Evolutionary conservation across 2,888 invertebrate species (phyloP).

Genomic region (Troilus luridus): DNA sequence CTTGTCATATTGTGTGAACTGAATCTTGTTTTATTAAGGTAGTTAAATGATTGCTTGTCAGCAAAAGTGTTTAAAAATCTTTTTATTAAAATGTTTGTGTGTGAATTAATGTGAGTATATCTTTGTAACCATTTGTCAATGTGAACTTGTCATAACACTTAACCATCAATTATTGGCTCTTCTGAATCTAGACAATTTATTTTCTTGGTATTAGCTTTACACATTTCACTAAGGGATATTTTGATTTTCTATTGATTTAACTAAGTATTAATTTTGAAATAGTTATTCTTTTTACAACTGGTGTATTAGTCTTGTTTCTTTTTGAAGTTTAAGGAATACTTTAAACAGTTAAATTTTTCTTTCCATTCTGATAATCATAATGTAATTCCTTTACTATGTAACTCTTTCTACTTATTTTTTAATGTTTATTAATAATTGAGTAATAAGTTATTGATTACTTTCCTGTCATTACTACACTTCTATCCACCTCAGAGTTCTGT

Average conservation of each 20-base stretch:
- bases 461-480: neutral
- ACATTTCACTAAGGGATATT: neutral
- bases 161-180: neutral
- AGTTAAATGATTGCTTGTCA: neutral
- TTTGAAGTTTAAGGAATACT: neutral
- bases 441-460: neutral
- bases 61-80: neutral
- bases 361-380: neutral
- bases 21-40: neutral
- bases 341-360: neutral
- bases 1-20: neutral
- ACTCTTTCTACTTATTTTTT: neutral
- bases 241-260: neutral
- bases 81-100: neutral
- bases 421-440: neutral
- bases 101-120: neutral
- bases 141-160: neutral
- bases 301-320: neutral
- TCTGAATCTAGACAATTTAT: neutral
- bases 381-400: accelerated
- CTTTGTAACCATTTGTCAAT: neutral
- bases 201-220: neutral
- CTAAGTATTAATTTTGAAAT: neutral
- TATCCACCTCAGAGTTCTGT: no score
- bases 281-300: no score